Conservation (phyloP, 2,113 vertebrate species). For the Edolisoma coerulescens region DNA sequence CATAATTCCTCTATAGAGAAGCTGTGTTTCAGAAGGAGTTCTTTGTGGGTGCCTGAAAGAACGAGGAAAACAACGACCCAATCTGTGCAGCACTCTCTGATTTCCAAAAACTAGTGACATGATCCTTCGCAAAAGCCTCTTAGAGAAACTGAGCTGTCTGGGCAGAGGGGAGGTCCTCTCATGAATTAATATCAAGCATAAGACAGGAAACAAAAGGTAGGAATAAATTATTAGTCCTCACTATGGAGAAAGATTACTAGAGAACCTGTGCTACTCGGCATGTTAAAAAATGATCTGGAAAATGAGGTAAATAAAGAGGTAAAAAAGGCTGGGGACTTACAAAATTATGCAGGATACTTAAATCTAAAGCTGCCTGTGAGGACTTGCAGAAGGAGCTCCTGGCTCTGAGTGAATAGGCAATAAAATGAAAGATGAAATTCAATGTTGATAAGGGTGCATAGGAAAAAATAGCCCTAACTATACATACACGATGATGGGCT, state of each 20-base stretch:
- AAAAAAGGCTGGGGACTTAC: neutral
- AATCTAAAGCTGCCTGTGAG: neutral
- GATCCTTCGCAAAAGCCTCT: neutral
- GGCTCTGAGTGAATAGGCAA: neutral
- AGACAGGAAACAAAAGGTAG: neutral
- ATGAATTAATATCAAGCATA: neutral
- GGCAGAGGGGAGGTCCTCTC: neutral
- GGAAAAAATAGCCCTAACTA: conserved; percentile 29
- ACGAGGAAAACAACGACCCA: neutral
- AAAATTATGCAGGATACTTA: conserved; percentile 16
- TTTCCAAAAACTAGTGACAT: neutral
- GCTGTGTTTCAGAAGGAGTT: neutral
- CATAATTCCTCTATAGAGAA: neutral
- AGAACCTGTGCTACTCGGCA: neutral
- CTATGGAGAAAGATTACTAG: neutral
- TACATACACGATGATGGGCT: neutral
- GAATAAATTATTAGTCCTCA: neutral
- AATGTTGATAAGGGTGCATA: neutral
- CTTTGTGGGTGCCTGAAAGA: neutral
- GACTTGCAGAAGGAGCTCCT: neutral
- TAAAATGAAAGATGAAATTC: conserved; percentile 49
- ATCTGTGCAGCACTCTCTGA: neutral
- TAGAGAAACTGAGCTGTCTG: neutral
- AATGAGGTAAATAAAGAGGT: neutral
- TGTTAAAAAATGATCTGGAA: neutral